Percentiles rank a stretch among this genome's conserved stretches.
These are phyloP conservation scores for Rhabdomys dilectus DNA, from an alignment of 2,113 vertebrate genomes.

Conservation along the genomic window DNA sequence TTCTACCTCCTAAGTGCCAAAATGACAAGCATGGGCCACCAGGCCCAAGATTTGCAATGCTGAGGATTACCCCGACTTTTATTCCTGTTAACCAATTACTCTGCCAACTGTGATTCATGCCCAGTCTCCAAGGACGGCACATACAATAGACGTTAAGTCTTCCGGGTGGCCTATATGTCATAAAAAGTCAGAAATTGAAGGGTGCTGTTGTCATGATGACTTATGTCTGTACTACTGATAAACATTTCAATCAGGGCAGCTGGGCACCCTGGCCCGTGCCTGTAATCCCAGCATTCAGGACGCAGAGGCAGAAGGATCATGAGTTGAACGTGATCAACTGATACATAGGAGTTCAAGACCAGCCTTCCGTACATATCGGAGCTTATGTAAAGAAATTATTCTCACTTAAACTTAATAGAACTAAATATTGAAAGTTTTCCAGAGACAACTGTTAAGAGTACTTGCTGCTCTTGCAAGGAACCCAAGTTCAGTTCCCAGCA, in stretches of 20 bases:
- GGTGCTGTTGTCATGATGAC: neutral
- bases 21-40: neutral
- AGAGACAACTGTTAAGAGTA: neutral
- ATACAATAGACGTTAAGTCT: neutral
- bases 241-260: neutral
- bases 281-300: neutral
- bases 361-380: neutral
- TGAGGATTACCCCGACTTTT: neutral
- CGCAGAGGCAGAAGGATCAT: neutral
- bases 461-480: neutral
- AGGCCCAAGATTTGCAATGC: neutral
- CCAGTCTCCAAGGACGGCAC: no score
- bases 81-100: neutral
- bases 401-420: neutral
- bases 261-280: no score
- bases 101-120: neutral
- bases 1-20: neutral
- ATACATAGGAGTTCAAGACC: neutral
- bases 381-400: neutral
- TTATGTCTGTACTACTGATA: neutral
- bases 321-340: neutral
- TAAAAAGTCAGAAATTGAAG: neutral
- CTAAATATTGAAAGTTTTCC: neutral
- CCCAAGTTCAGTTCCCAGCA: neutral
- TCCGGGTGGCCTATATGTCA: neutral